These are phyloP conservation scores for Callimico goeldii DNA, from an alignment of 2,797 vertebrate genomes.

Conservation along the genomic window DNA sequence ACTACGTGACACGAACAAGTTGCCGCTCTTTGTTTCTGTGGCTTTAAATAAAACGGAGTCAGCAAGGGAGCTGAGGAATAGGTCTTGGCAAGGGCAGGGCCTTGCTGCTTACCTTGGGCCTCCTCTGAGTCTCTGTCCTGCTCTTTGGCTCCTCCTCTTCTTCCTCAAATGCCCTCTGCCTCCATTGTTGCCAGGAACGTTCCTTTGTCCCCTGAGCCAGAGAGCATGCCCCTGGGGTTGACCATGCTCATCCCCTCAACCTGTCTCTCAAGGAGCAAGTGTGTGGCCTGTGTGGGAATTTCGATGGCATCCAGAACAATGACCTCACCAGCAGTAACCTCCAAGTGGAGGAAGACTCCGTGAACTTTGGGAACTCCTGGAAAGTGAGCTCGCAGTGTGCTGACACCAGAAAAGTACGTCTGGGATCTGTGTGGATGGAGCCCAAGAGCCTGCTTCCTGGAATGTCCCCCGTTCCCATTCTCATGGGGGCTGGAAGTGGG, in stretches of 20 bases:
- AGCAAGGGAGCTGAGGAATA: not conserved
- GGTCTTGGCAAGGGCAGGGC: not conserved
- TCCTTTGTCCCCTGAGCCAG: not conserved
- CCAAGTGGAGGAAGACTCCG: constrained; percentile 92
- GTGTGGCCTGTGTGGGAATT: constrained; percentile 98
- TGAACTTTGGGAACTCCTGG: constrained; percentile 98
- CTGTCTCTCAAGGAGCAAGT: constrained; percentile 88
- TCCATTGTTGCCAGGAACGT: not conserved
- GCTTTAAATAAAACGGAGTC: not conserved
- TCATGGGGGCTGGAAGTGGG: not conserved
- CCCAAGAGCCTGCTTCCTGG: not conserved
- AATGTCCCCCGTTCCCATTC: not conserved
- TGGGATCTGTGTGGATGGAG: fast-evolving
- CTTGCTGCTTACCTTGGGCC: not conserved
- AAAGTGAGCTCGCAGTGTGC: constrained; percentile 93
- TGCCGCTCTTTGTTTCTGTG: not conserved
- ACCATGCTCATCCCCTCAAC: not conserved
- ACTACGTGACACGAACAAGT: not conserved
- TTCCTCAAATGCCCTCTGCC: not conserved
- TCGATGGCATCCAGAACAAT: constrained; percentile 96
- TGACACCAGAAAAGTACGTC: constrained; percentile 90
- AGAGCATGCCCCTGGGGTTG: not conserved
- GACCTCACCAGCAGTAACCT: constrained; percentile 95
- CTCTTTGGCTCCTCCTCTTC: not conserved
- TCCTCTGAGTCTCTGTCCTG: not conserved